Percentiles rank a stretch among this genome's conserved stretches.
phyloP scores from a whole-genome alignment of 2,113 vertebrate genomes.

The Myocastor coypus region DNA sequence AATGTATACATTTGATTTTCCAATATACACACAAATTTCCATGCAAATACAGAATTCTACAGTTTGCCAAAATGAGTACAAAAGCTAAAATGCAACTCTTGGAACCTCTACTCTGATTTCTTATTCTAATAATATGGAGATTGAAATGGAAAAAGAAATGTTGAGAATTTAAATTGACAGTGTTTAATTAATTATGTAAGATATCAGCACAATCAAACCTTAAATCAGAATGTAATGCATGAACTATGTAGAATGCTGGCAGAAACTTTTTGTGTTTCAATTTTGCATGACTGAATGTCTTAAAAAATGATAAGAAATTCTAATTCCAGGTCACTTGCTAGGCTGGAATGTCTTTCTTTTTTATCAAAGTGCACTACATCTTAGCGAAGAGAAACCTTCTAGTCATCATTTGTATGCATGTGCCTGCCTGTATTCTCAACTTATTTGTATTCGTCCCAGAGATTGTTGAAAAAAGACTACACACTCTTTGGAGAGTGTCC shows the following conservation, averaged over 20 bases:
- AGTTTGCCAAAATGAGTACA: constrained; percentile 9
- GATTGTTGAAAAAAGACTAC: not conserved
- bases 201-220: constrained; percentile 35
- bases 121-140: constrained; percentile 29
- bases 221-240: not conserved
- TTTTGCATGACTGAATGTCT: not conserved
- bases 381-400: not conserved
- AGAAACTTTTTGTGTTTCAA: not conserved
- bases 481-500: not conserved
- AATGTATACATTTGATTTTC: constrained; percentile 17
- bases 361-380: not conserved
- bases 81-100: constrained; percentile 17
- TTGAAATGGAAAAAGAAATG: not conserved
- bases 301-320: not conserved
- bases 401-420: not conserved
- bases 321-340: not conserved
- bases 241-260: not conserved
- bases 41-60: not conserved
- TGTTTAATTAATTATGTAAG: not conserved
- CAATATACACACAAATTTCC: not conserved
- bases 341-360: not conserved
- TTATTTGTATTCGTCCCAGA: not conserved
- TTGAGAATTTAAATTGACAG: not conserved
- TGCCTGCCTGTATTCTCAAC: not conserved
- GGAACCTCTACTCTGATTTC: not conserved